Base-by-base conservation (phyloP, 2,113 vertebrate species). In the Syrrhaptes paradoxus region DNA sequence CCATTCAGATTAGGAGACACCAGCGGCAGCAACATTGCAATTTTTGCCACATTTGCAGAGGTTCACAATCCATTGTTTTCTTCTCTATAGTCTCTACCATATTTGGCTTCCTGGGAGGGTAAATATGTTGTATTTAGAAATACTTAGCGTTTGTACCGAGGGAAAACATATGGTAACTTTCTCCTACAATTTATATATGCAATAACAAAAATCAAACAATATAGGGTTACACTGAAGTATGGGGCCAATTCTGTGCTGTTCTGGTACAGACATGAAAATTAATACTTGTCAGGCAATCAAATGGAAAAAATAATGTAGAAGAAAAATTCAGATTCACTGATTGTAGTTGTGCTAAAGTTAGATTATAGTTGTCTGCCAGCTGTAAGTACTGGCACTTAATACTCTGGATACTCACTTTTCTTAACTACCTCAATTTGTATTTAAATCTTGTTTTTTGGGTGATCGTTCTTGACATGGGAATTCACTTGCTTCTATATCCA, bases 231-330 rank as follows among this genome's bases (percentile, higher is more conserved):
- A 15, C 19, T 89, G 81, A 62, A 89, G 89, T 75, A 89, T 6
- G 34, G 87, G 70, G 52, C 80, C 61, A 79, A 36, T 91, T 81
- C 87, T 38, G 13, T 4, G 2, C 65, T 82, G 57, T 63, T 85
- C 55, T 65, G 57, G 57, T 68, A 31, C 62, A 89, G 81, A 78
- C 45, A 17, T 59, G 70, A 74, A 94, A 95, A 95, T 91, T 65
- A 93, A 65, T 75, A 48, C 70, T 94, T 93, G 75, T 88, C 81
- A 51, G 57, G 57, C 34, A 91, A 94, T 93, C 87, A 94, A 63
- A 96, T 68, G 45, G 25, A 89, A 75, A 36, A 90, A 87, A 88
- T 81, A 81, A 81, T 17, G 38, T 36, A 55, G 81, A 52, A 74
- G 29, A 54, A 85, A 66, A 81, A 71, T 59, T 75, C 81, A 75